phyloP scores from a whole-genome alignment of 53 echinoderm and acorn worm species.

The Hippasteria phrygiana region DNA sequence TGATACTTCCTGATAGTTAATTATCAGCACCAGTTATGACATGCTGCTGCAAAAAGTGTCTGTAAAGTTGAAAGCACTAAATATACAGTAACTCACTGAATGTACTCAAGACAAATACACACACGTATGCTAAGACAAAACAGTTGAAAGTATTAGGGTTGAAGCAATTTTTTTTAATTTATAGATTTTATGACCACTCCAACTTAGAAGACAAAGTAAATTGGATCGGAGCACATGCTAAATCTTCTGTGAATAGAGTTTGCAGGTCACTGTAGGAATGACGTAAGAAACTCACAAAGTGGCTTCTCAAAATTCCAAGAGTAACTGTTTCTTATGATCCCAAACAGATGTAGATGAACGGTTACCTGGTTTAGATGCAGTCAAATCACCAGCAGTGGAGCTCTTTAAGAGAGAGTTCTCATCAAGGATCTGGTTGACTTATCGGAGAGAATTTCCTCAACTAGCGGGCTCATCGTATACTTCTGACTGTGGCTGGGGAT shows the following conservation, averaged over 20 bases:
- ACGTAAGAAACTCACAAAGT: too few species aligned
- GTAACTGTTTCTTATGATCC: neutral
- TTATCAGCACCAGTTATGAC: neutral
- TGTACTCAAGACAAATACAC: too few species aligned
- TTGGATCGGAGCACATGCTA: too few species aligned
- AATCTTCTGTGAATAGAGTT: too few species aligned
- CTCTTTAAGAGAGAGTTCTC: constrained; percentile 97
- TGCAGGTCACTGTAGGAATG: too few species aligned
- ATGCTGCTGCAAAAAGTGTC: neutral
- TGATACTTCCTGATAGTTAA: neutral
- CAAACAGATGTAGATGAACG: constrained; percentile 78
- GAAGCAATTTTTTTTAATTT: too few species aligned
- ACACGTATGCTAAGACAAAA: too few species aligned
- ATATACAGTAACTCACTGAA: neutral
- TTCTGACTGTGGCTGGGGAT: constrained; percentile 98
- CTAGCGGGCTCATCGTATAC: constrained; percentile 91
- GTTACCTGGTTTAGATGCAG: constrained; percentile 72
- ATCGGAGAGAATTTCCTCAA: constrained; percentile 94
- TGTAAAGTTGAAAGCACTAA: neutral
- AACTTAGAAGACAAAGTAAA: too few species aligned
- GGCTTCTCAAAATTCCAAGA: too few species aligned
- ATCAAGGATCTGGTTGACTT: constrained; percentile 95
- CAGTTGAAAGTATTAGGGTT: too few species aligned
- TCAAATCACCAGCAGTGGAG: constrained; percentile 90
- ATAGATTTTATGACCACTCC: too few species aligned